Evolutionary conservation across 2,888 invertebrate species (phyloP).

Genomic region (Podotricha telesiphe): DNA sequence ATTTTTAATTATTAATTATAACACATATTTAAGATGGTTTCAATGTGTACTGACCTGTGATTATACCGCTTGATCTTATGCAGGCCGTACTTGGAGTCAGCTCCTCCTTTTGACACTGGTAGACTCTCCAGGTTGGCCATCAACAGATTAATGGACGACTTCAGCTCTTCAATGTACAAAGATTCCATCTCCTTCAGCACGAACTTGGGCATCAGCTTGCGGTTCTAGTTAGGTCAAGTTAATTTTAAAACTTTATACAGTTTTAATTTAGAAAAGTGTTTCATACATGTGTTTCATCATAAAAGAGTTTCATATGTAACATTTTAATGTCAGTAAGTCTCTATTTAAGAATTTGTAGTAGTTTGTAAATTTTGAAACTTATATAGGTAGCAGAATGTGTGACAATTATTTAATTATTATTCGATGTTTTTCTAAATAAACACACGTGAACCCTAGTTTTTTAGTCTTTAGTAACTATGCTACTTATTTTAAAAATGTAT

Average conservation of each 20-base stretch:
- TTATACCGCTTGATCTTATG: slow-evolving; percentile 99
- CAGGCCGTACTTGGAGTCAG: slow-evolving; percentile 98
- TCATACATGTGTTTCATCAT: no score
- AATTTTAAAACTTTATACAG: neutral
- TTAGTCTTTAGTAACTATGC: no score
- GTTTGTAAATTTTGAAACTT: no score
- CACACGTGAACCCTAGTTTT: no score
- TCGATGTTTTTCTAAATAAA: no score
- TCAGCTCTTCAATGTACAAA: slow-evolving; percentile 98
- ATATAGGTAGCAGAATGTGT: no score
- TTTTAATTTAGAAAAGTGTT: no score
- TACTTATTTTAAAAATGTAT: no score
- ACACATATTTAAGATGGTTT: slow-evolving; percentile 4
- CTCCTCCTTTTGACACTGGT: slow-evolving; percentile 98
- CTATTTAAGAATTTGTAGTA: no score
- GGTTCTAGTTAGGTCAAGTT: slow-evolving; percentile 88
- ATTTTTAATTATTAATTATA: slow-evolving; percentile 1
- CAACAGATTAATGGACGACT: slow-evolving; percentile 97
- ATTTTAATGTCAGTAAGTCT: no score
- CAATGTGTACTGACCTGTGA: slow-evolving; percentile 90
- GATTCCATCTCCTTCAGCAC: slow-evolving; percentile 99
- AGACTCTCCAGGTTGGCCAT: slow-evolving; percentile 99
- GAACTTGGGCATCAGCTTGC: slow-evolving; percentile 99
- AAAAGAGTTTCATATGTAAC: no score
- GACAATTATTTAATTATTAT: no score